Base-by-base conservation (phyloP, 2,888 invertebrate genomes). In the Eilema depressum region DNA sequence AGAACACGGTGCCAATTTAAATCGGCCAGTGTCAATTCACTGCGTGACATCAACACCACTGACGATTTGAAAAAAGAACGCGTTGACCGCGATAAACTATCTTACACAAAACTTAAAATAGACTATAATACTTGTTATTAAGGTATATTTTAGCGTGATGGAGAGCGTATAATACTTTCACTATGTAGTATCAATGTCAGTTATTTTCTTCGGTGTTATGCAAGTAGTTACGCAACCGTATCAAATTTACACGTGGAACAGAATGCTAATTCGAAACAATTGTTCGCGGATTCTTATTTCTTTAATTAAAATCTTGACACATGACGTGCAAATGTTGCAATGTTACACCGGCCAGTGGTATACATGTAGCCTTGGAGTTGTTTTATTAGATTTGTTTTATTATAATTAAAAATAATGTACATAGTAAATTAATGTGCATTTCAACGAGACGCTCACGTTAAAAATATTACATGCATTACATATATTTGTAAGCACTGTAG, bases 131-230 rank as follows among this genome's bases (percentile, higher is more conserved):
- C 5, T 4, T 10, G 0, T 8, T 30, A 0, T 0, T 11, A 12
- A 41, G 4, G 2, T 17, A 0, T 0, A 37, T 80, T 84, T 83
- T 77, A 28, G 56, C 25, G 66, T 75, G 53, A 5, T 37, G 14
- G 12, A 56, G 25, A 60, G 77, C 76, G 75, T 82, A 84, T 81
- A 83, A 80, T 88, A 93, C 93, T 93, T 93, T 94, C 94, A 92
- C 93, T 91, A 86, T 86, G 90, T 91, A 92, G 89, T 93, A 90
- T 90, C 94, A 94, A 94, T 94, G 94, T 94, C 94, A 94, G 90
- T 80, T 89, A 91, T 93, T 93, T 93, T 93, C 92, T 92, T 88
- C 85, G 83, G 75, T 79, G 85, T 92, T 90, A 90, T 86, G 88
- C 88, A 91, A 92, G 85, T 84, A 75, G 85, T 90, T 89, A 85